Conservation (phyloP, 2,113 vertebrate species). For the Copsychus sechellarum region DNA sequence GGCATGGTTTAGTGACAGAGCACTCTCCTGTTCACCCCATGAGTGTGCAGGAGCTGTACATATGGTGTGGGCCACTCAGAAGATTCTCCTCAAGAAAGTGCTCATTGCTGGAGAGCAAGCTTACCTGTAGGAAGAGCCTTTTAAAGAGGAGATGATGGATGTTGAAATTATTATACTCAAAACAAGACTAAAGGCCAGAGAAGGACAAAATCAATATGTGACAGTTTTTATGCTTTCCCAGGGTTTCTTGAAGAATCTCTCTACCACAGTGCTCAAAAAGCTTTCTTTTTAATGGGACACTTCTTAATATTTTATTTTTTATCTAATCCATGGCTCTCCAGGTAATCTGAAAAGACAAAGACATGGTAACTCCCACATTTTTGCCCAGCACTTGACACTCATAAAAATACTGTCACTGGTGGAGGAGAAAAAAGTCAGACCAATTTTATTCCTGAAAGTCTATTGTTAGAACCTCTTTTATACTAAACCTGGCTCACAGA, state of each 20-base stretch:
- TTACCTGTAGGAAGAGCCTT: background rate
- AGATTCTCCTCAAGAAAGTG: background rate
- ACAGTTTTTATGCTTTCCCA: background rate
- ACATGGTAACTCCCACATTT: background rate
- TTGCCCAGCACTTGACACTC: background rate
- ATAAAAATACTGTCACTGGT: background rate
- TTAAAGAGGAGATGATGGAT: background rate
- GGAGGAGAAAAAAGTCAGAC: background rate
- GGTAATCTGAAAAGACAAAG: background rate
- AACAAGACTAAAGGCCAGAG: background rate
- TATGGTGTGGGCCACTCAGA: background rate
- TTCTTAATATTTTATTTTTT: background rate
- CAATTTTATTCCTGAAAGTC: background rate
- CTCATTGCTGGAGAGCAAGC: background rate
- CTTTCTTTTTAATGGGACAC: background rate
- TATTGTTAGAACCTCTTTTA: background rate
- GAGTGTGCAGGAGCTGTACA: background rate
- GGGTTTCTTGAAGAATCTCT: background rate
- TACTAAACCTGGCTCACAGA: background rate
- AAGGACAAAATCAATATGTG: background rate
- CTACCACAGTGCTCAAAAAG: background rate
- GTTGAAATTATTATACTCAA: background rate
- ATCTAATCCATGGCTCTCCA: background rate
- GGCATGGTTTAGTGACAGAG: background rate
- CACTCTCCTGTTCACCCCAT: background rate